Evolutionary conservation across 30 jellyfish, hydroid and myxozoan genomes (phyloP).

Genomic region (Aurelia sp.): DNA sequence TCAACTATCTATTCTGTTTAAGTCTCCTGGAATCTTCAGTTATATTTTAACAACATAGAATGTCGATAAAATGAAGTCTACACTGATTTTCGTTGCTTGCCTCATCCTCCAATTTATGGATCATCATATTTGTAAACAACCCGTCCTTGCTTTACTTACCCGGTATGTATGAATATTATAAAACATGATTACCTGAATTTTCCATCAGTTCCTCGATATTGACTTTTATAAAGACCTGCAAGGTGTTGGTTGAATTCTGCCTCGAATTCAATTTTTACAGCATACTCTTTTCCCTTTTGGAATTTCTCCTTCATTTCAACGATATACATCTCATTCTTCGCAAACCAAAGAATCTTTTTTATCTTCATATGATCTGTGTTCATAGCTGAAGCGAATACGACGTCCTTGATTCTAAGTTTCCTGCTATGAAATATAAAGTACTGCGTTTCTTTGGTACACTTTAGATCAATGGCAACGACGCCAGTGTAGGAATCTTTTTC

Average conservation of each 20-base stretch:
- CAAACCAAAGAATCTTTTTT: constrained; percentile 49
- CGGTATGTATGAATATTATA: no score
- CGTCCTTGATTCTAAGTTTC: constrained; percentile 44
- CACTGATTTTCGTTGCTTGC: no score
- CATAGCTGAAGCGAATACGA: constrained; percentile 35
- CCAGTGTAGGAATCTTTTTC: constrained; percentile 78
- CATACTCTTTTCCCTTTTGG: constrained; percentile 66
- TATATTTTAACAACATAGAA: no score
- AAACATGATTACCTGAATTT: constrained; percentile 63
- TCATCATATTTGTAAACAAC: no score
- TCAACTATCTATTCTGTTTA: no score
- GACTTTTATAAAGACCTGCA: constrained; percentile 94
- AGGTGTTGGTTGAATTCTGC: constrained; percentile 71
- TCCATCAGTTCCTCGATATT: constrained; percentile 74
- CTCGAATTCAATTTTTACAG: constrained; percentile 68
- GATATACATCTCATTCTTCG: constrained; percentile 71
- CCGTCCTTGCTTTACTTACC: no score
- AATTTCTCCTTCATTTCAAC: constrained; percentile 71
- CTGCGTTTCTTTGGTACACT: constrained; percentile 68
- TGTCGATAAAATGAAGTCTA: no score
- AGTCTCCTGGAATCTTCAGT: no score
- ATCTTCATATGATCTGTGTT: constrained; percentile 17
- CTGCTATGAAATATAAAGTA: constrained; percentile 87
- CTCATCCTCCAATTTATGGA: no score
- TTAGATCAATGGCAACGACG: constrained; percentile 52